Evolutionary conservation across 2,888 invertebrate genomes (phyloP), one percentile per base, ranked within the genome.

Genomic region (Flexamia atlantica): DNA sequence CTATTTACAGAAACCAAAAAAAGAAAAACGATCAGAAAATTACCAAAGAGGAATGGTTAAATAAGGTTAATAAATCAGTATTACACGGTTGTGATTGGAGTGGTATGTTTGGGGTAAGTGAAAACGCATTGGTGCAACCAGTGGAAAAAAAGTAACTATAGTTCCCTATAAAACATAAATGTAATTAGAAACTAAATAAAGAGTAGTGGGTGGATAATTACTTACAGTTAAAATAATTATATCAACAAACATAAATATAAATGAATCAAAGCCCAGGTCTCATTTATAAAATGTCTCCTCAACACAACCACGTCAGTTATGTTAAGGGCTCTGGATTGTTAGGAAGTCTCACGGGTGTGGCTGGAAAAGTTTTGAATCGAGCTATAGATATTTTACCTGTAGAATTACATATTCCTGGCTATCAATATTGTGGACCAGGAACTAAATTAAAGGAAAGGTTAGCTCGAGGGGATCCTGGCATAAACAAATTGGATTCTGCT

Each of bases 341-440:
- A 68, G 14, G 68, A 30, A 32, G 17, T 30, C 14, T 68, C 2
- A 12, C n/a, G 14, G 32, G 68, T 32, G 17, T n/a, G 2, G 68
- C 68, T 32, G 32, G 68, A 32, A 68, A n/a, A 14, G 5, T 68
- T 30, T 68, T 72, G 12, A 72, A 72, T 23, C 12, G 36, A 40
- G 42, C 36, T 7, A 72, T 72, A 3, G 42, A 72, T n/a, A 32
- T 81, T n/a, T 36, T 68, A 60, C 68, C 64, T 40, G n/a, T 25
- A 20, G 81, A 60, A 40, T 36, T 81, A 57, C 68, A 60, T 14
- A 32, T 64, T 36, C 64, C 40, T 40, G 72, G 72, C 23, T 72
- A 42, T 40, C 72, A 72, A 28, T 72, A 42, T 36, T 72, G 72
- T 40, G 72, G 72, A 9, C 40, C 72, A 7, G 72, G 42, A 3